Evolutionary conservation across 2,888 invertebrate species (phyloP).

Genomic region (Cephus pygmeus): DNA sequence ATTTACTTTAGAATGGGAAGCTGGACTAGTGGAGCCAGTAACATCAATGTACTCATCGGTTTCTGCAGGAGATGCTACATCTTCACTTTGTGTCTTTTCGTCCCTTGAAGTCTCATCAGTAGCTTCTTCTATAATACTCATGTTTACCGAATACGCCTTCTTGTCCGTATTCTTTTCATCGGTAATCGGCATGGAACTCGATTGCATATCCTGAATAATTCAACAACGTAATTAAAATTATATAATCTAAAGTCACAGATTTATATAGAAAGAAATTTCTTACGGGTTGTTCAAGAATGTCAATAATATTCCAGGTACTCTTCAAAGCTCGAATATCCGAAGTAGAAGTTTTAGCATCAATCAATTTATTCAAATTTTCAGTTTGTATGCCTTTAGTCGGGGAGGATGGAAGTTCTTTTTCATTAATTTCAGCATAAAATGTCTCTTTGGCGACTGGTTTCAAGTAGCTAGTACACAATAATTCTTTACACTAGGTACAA

Average conservation of each 20-base stretch:
- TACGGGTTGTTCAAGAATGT: conserved; percentile 17
- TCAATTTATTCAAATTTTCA: conserved; percentile 27
- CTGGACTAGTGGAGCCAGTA: conserved; percentile 27
- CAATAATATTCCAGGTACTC: conserved; percentile 30
- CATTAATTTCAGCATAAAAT: conserved; percentile 50
- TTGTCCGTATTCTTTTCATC: neutral
- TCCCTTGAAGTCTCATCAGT: conserved; percentile 26
- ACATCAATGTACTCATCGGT: conserved; percentile 26
- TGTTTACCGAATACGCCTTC: conserved; percentile 16
- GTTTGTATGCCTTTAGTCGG: neutral
- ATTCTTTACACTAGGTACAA: neutral
- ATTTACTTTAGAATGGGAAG: conserved; percentile 10
- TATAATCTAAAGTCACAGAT: neutral
- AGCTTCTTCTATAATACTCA: conserved; percentile 33
- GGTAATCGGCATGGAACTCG: neutral
- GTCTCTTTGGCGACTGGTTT: conserved; percentile 33
- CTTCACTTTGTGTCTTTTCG: conserved; percentile 16
- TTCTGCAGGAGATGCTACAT: conserved; percentile 9
- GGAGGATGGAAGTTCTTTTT: conserved; percentile 25
- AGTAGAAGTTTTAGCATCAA: conserved; percentile 28
- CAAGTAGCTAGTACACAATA: conserved; percentile 26
- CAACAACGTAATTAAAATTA: neutral
- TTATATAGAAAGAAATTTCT: neutral
- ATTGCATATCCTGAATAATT: neutral
- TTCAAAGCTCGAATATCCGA: conserved; percentile 21